phyloP scores from a whole-genome alignment of 2,888 invertebrate species.

The Metellina segmentata region DNA sequence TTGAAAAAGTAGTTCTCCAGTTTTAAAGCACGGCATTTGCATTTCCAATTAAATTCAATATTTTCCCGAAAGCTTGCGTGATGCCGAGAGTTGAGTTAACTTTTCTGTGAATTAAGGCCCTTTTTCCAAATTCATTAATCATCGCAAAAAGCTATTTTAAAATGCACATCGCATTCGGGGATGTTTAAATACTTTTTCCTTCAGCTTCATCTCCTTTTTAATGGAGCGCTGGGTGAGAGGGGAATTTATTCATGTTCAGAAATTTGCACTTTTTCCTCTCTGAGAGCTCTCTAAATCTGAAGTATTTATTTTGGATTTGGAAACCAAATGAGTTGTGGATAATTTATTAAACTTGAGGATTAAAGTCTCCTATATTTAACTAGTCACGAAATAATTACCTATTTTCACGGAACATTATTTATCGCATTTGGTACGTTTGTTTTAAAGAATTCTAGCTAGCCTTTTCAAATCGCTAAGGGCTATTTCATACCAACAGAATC shows the following conservation, averaged over 20 bases:
- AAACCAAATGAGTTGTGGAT: not conserved
- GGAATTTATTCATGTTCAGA: not conserved
- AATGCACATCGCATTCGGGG: not conserved
- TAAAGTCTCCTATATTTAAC: too few relatives aligned
- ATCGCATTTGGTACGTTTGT: too few relatives aligned
- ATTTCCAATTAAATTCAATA: constrained; percentile 60
- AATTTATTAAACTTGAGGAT: too few relatives aligned
- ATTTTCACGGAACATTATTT: too few relatives aligned
- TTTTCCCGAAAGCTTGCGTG: not conserved
- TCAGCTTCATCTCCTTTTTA: not conserved
- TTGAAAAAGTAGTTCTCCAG: constrained; percentile 51
- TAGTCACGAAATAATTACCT: too few relatives aligned
- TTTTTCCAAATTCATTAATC: not conserved
- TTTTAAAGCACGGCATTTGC: not conserved
- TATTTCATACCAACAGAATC: too few relatives aligned
- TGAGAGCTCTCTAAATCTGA: not conserved
- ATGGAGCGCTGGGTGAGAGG: not conserved
- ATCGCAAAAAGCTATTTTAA: not conserved
- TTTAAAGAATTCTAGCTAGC: too few relatives aligned
- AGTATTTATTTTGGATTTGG: not conserved
- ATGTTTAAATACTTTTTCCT: not conserved
- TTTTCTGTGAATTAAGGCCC: constrained; percentile 18
- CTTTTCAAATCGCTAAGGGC: too few relatives aligned
- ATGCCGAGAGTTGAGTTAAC: constrained; percentile 11
- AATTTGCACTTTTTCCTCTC: not conserved